These are phyloP conservation scores for Eurystomus glaucurus DNA, from an alignment of 2,797 vertebrate genomes.

Conservation along the genomic window DNA sequence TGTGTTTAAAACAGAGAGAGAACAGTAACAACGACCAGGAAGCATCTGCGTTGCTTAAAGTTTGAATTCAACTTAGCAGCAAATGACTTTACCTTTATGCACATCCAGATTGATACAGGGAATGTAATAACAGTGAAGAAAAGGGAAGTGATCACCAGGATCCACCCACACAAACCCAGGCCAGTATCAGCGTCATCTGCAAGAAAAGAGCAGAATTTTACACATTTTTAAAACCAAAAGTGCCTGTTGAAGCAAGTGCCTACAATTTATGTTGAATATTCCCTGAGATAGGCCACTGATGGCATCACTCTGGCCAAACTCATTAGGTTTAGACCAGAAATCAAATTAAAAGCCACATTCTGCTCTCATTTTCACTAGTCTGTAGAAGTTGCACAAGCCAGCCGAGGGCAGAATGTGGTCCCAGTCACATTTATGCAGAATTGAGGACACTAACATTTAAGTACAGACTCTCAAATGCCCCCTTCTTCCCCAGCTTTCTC, in stretches of 20 bases:
- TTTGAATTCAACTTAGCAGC: not conserved
- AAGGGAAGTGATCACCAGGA: slow-evolving; percentile 88
- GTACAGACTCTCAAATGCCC: not conserved
- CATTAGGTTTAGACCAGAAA: not conserved
- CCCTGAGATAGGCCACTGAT: not conserved
- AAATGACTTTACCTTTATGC: slow-evolving; percentile 91
- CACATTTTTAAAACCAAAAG: not conserved
- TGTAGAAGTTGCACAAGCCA: not conserved
- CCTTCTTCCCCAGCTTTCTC: not conserved
- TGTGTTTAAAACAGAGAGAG: not conserved
- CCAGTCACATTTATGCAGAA: not conserved
- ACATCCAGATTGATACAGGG: slow-evolving; percentile 95
- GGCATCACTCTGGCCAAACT: not conserved
- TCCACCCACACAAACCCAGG: slow-evolving; percentile 89
- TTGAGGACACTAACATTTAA: not conserved
- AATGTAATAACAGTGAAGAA: slow-evolving; percentile 88
- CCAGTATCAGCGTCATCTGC: slow-evolving; percentile 64
- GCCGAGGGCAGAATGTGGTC: not conserved
- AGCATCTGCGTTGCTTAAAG: not conserved
- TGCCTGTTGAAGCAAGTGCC: not conserved
- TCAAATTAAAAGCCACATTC: not conserved
- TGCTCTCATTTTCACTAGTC: not conserved
- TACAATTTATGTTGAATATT: not conserved
- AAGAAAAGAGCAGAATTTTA: not conserved
- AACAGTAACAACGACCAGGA: not conserved